Evolutionary conservation across 2,113 vertebrate species (phyloP).

Genomic region (Pseudorhombus dupliciocellatus): DNA sequence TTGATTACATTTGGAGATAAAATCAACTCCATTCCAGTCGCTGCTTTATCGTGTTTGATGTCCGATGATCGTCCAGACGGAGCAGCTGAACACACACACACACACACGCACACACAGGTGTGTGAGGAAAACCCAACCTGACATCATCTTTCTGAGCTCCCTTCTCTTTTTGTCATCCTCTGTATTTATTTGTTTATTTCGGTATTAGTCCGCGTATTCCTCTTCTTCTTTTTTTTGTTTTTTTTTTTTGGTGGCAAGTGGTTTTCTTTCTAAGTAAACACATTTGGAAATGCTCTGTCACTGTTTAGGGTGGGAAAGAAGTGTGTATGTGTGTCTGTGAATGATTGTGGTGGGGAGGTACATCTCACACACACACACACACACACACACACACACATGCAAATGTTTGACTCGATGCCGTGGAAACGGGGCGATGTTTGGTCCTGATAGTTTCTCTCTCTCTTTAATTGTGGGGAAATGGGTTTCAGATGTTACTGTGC

Average conservation of each 20-base stretch:
- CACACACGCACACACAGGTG: slow-evolving; percentile 17
- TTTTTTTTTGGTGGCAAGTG: slow-evolving; percentile 49
- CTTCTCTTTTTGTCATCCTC: not conserved
- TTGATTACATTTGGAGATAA: slow-evolving; percentile 76
- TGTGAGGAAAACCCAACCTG: not conserved
- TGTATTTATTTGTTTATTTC: not conserved
- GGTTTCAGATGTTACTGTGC: slow-evolving; percentile 82
- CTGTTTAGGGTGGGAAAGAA: slow-evolving; percentile 70
- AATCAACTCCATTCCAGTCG: slow-evolving; percentile 66
- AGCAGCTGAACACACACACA: slow-evolving; percentile 42
- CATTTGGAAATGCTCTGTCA: slow-evolving; percentile 79
- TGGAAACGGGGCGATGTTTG: slow-evolving; percentile 82
- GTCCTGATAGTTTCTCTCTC: slow-evolving; percentile 79
- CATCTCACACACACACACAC: slow-evolving; percentile 31
- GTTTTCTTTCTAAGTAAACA: slow-evolving; percentile 71
- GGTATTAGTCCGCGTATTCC: slow-evolving; percentile 18
- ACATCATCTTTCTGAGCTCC: not conserved
- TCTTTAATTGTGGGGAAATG: slow-evolving; percentile 85
- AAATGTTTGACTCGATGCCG: slow-evolving; percentile 78
- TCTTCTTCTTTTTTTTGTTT: not conserved
- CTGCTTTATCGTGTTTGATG: slow-evolving; percentile 76
- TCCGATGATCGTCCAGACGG: slow-evolving; percentile 68
- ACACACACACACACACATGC: slow-evolving; percentile 56
- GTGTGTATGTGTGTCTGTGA: slow-evolving; percentile 54
- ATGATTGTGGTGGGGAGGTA: slow-evolving; percentile 56